These are phyloP conservation scores for Odontocolon sp. DNA, from an alignment of 2,888 invertebrate genomes.

Conservation along the genomic window DNA sequence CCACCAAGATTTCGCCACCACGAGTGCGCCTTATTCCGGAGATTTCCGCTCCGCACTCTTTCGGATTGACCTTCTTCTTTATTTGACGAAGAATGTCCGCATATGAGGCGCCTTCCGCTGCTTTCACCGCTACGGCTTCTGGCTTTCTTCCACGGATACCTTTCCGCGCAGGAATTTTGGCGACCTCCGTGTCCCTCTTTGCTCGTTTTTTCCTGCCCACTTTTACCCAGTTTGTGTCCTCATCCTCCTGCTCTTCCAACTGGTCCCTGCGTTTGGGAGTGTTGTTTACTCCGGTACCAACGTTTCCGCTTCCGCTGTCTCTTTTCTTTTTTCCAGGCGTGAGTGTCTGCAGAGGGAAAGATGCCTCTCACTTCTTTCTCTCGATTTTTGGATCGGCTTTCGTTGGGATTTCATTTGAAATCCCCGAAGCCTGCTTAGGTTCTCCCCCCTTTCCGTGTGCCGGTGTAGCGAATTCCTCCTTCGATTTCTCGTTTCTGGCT, in stretches of 20 bases:
- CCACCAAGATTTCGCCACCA: too few relatives aligned
- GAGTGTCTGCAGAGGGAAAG: not conserved
- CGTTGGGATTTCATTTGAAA: not conserved
- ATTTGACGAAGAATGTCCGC: too few relatives aligned
- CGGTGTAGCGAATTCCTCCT: not conserved
- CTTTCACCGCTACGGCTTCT: not conserved
- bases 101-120: not conserved
- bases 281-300: not conserved
- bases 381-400: not conserved
- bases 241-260: not conserved
- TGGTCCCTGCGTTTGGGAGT: not conserved
- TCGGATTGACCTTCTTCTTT: too few relatives aligned
- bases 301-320: not conserved
- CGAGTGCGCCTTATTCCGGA: too few relatives aligned
- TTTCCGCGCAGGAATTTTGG: not conserved
- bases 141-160: not conserved
- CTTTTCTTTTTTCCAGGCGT: slow-evolving; percentile 8
- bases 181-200: not conserved
- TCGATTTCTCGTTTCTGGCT: not conserved
- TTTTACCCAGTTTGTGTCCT: not conserved
- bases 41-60: too few relatives aligned
- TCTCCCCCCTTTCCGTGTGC: not conserved
- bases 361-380: not conserved
- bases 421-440: not conserved
- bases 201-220: not conserved